Percentiles rank a stretch among this genome's conserved stretches.
Conservation (phyloP, 2,113 vertebrate genomes). For the Chaetura pelagica region DNA sequence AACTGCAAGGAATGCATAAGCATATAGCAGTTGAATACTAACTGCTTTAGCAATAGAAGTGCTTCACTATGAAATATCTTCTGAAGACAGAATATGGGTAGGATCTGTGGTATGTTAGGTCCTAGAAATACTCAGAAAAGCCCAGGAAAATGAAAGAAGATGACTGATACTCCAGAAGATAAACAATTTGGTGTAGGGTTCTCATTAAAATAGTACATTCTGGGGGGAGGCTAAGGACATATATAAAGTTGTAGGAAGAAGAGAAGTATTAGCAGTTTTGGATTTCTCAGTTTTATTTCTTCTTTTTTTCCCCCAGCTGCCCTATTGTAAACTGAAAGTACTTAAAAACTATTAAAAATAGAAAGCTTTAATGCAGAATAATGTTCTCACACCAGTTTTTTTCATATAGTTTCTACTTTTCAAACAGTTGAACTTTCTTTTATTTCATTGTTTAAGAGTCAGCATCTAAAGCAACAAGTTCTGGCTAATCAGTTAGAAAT, state of each 20-base stretch:
- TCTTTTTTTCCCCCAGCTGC: neutral
- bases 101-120: neutral
- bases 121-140: neutral
- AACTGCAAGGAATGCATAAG: neutral
- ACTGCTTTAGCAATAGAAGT: neutral
- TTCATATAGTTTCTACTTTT: neutral
- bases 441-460: neutral
- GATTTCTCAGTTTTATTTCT: accelerated
- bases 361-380: neutral
- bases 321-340: neutral
- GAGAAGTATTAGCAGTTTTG: neutral
- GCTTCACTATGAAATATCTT: neutral
- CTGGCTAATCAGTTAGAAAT: neutral
- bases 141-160: neutral
- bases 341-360: neutral
- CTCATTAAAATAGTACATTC: neutral
- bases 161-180: neutral
- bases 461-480: neutral
- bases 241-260: neutral
- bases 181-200: neutral
- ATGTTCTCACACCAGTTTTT: neutral
- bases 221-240: neutral
- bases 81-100: neutral
- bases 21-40: neutral
- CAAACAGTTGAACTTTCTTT: neutral